Conservation (phyloP, 2,113 vertebrate genomes). For the Chaenogobius annularis region DNA sequence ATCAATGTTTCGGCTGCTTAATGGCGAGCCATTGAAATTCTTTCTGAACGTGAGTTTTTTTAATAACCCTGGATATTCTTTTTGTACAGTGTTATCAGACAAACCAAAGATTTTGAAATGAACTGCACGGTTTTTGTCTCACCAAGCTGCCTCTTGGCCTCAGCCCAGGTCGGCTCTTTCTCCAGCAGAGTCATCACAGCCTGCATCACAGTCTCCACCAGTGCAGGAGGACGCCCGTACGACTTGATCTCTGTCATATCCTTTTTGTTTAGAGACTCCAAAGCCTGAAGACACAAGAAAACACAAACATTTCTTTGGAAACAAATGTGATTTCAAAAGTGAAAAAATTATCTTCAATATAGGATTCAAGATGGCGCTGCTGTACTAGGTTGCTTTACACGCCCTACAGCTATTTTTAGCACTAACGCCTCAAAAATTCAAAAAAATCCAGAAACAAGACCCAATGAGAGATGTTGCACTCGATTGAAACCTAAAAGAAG, state of each 20-base stretch:
- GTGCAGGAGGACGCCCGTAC: conserved; percentile 82
- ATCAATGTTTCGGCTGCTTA: no score
- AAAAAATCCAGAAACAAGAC: no score
- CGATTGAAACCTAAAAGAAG: no score
- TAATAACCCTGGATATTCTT: no score
- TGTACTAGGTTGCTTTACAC: no score
- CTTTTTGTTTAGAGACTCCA: conserved; percentile 90
- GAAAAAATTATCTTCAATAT: no score
- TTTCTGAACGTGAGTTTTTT: no score
- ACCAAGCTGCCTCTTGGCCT: conserved; percentile 91
- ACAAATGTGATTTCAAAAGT: background rate
- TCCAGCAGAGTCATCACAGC: conserved; percentile 89
- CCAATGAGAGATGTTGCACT: no score
- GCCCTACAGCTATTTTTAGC: no score
- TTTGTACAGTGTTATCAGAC: background rate
- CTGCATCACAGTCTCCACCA: conserved; percentile 90
- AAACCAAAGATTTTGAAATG: background rate
- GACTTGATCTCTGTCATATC: conserved; percentile 93
- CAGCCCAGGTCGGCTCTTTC: conserved; percentile 86
- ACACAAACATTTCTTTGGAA: background rate
- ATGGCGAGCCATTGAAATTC: no score
- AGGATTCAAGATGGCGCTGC: no score
- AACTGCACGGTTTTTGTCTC: conserved; percentile 28
- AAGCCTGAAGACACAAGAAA: conserved; percentile 70
- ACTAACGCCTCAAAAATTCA: no score